A percentile compares a stretch with the other conserved stretches of the same genome.
phyloP scores from a whole-genome alignment of 2,888 invertebrate genomes.

The Cistogaster globosa region DNA sequence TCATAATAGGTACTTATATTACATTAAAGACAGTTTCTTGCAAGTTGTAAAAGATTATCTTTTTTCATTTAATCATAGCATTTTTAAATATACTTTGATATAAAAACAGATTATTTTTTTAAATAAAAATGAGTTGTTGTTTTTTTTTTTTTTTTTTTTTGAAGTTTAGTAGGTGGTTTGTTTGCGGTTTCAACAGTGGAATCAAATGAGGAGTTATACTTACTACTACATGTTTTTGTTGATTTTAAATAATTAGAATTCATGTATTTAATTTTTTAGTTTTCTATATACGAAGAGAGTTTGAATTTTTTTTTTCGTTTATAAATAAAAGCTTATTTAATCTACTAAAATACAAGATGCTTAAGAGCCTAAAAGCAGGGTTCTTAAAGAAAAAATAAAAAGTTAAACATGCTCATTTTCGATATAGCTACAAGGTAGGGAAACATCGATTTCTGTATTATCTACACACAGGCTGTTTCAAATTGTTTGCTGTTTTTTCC shows the following conservation, averaged over 20 bases:
- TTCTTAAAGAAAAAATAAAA: conserved; percentile 42
- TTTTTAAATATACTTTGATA: conserved; percentile 51
- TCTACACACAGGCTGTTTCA: conserved; percentile 58
- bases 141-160: too few species aligned
- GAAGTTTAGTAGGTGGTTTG: conserved; percentile 52
- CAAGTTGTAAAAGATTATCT: conserved; percentile 20
- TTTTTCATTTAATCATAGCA: conserved; percentile 45
- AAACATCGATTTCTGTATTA: conserved; percentile 48
- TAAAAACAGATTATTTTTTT: conserved; percentile 36
- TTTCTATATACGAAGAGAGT: conserved; percentile 56
- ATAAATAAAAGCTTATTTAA: conserved; percentile 67
- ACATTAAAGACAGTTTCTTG: conserved; percentile 39
- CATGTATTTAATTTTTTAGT: conserved; percentile 42
- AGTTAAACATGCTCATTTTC: conserved; percentile 46
- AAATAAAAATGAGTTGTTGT: conserved; percentile 40
- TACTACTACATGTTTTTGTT: conserved; percentile 55
- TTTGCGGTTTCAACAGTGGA: conserved; percentile 58
- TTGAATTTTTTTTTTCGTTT: conserved; percentile 44
- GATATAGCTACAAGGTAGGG: conserved; percentile 44
- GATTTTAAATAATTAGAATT: conserved; percentile 55
- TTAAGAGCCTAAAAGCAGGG: conserved; percentile 65
- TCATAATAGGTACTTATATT: conserved; percentile 34
- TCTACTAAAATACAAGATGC: conserved; percentile 64
- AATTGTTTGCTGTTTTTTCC: conserved; percentile 42
- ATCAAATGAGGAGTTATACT: conserved; percentile 50